Evolutionary conservation across 2,888 invertebrate species (phyloP).

Genomic region (Pyrochroa serraticornis): DNA sequence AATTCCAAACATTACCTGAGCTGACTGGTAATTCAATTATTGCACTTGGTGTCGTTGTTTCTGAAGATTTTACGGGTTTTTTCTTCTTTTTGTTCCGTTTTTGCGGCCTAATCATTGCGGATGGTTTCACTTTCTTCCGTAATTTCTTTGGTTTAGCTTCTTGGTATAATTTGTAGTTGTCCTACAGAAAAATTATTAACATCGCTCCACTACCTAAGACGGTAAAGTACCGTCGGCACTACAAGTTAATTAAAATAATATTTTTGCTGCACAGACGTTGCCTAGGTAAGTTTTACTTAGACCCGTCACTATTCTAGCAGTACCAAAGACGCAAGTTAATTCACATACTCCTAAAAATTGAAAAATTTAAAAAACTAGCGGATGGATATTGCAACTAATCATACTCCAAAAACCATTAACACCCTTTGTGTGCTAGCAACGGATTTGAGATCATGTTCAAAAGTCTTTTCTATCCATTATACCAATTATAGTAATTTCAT

Average conservation of each 20-base stretch:
- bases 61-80: slow-evolving; percentile 42
- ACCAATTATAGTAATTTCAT: no score
- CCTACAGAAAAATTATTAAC: slow-evolving; percentile 58
- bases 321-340: no score
- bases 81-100: slow-evolving; percentile 64
- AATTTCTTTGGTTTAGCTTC: slow-evolving; percentile 77
- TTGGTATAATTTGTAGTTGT: slow-evolving; percentile 80
- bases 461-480: no score
- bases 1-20: slow-evolving; percentile 15
- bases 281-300: no score
- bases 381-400: no score
- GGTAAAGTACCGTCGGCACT: background rate
- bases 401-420: no score
- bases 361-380: no score
- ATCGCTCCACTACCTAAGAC: background rate
- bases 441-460: no score
- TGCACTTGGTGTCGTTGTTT: slow-evolving; percentile 36
- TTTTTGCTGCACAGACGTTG: no score
- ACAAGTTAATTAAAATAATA: slow-evolving; percentile 5
- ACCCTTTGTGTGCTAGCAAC: no score
- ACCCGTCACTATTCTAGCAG: no score
- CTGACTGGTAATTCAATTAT: slow-evolving; percentile 31
- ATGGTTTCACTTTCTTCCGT: slow-evolving; percentile 65
- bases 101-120: slow-evolving; percentile 62
- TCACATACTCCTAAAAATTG: no score